Evolutionary conservation across 2,113 vertebrate species (phyloP).

Genomic region (Hipposideros armiger): DNA sequence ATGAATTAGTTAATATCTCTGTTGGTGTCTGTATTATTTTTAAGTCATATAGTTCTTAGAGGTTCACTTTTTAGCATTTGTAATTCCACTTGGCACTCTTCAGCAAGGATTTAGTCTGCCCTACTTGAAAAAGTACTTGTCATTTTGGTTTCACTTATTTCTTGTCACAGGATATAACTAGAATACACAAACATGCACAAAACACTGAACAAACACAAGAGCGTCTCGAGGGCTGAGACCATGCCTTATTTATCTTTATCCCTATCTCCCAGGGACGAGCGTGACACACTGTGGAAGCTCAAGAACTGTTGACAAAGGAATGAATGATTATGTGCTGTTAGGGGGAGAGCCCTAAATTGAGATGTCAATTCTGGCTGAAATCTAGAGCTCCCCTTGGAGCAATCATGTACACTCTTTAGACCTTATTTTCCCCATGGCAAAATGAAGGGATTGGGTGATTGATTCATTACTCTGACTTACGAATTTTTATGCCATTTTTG

Average conservation of each 20-base stretch:
- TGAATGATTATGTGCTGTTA: not conserved
- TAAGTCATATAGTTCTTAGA: slow-evolving; percentile 68
- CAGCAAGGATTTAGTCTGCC: slow-evolving; percentile 58
- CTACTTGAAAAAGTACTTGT: slow-evolving; percentile 65
- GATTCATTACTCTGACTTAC: slow-evolving; percentile 15
- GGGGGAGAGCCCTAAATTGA: not conserved
- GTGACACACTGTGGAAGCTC: not conserved
- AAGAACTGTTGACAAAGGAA: slow-evolving; percentile 10
- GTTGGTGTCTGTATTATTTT: slow-evolving; percentile 75
- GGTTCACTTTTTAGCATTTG: slow-evolving; percentile 67
- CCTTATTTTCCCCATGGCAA: not conserved
- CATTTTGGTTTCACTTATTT: slow-evolving; percentile 58
- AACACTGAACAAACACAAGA: slow-evolving; percentile 18
- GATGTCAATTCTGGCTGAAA: not conserved
- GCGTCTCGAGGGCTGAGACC: not conserved
- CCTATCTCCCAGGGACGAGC: not conserved
- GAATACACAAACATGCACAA: not conserved
- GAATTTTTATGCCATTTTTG: slow-evolving; percentile 51
- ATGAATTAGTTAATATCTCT: slow-evolving; percentile 81
- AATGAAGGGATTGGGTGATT: not conserved
- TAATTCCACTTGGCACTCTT: slow-evolving; percentile 66
- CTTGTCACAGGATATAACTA: slow-evolving; percentile 16
- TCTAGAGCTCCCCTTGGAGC: not conserved
- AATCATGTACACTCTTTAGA: not conserved
- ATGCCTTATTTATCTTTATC: not conserved